Evolutionary conservation across 2,888 invertebrate species (phyloP), one percentile per base, ranked within the genome.

Genomic region (Plutella xylostella): DNA sequence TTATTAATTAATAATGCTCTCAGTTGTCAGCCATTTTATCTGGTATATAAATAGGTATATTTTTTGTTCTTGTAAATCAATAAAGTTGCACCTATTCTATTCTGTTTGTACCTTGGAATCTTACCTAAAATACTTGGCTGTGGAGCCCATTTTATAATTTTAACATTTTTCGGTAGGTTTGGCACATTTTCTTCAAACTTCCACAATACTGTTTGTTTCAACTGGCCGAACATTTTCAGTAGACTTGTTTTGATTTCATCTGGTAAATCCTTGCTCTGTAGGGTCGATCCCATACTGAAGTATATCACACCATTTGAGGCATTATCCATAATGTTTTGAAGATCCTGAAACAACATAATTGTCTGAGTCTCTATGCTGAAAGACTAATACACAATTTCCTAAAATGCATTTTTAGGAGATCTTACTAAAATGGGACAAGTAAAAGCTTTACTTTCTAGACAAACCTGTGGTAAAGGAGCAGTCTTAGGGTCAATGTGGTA

Each of bases 281-380:
- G 49, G 25, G 65, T 67, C 1, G 72, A 66, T 1, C 77, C 77
- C 61, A 77, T 59, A 45, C 72, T 74, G 54, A 77, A 73, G 54
- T 61, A 68, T 28, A 75, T 63, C 0, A 69, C 64, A 0, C 76
- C 75, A 20, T 71, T 47, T 25, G 60, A 55, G 1, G 72, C 57
- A 9, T 54, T 55, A 39, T 70, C 66, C 44, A 73, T 46, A 37
- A 75, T 55, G 40, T 64, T 64, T 58, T 79, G 59, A 2, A 84
- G 54, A 49, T 72, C 67, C 76, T 77, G 50, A 11, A 11, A 18
- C 11, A n/a, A 4, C 3, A 4, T 12, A 28, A 28, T 12, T 28
- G 7, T 3, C 9, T n/a, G n/a, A n/a, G n/a, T 12, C 9, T 9
- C 4, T 4, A 28, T 28, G 3, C 28, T 12, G 9, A 28, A n/a